A percentile compares a stretch with the other conserved stretches of the same genome.
These are phyloP conservation scores for Plebejus argus DNA, from an alignment of 2,888 invertebrate genomes.

Conservation along the genomic window DNA sequence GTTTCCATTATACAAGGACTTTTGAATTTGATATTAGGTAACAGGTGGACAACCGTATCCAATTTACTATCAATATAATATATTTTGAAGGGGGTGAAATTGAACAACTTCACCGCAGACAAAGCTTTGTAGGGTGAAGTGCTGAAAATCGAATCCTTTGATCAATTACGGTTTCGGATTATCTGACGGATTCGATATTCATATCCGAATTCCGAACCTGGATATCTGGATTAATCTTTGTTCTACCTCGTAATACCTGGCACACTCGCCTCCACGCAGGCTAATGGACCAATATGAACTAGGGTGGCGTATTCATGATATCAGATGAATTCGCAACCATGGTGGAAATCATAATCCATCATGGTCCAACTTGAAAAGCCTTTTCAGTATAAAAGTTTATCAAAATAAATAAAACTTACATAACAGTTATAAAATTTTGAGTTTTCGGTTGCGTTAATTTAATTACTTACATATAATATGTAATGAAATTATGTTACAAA, in stretches of 20 bases:
- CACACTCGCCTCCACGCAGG: too few relatives aligned
- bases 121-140: background rate
- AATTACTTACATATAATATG: background rate
- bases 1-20: background rate
- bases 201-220: background rate
- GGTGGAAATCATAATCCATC: too few relatives aligned
- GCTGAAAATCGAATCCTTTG: background rate
- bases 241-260: background rate
- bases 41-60: background rate
- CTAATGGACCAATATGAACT: too few relatives aligned
- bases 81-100: background rate
- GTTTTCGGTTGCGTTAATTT: background rate
- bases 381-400: too few relatives aligned
- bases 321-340: too few relatives aligned
- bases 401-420: background rate
- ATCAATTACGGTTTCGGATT: background rate
- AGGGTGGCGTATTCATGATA: too few relatives aligned
- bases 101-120: background rate
- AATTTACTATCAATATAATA: background rate
- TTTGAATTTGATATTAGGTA: background rate
- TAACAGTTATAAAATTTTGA: background rate
- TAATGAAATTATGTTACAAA: conserved; percentile 10
- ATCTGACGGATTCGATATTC: background rate
- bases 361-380: too few relatives aligned
- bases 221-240: background rate